Evolutionary conservation across 1,140 invertebrate species (phyloP), one percentile per base, ranked within the genome.

Genomic region (Chironomus tepperi): DNA sequence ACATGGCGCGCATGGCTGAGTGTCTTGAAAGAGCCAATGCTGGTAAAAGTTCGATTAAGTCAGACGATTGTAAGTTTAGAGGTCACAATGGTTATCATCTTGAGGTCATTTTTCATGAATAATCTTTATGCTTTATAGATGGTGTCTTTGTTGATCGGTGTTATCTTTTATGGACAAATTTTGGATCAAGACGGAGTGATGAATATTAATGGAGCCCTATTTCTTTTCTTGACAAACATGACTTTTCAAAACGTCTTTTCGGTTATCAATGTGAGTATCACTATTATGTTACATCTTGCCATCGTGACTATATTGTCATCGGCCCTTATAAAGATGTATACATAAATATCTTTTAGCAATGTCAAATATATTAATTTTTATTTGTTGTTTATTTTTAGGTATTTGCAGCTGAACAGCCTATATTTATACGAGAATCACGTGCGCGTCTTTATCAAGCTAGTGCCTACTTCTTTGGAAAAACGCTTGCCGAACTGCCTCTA

Each of bases 181-280:
- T 79, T 94, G 43, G 89, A 93, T 78, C 91, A 97, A 82, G 90
- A 94, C 77, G 94, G 94, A 5, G 91, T 97, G 0, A 93, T 94
- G 89, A 98, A 98, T 81, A 95, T 98, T 75, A 98, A 97, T 81
- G 97, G 97, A 73, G 93, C 92, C n/a, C 86, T 98, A 19, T 98
- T 97, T 80, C 88, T 98, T 74, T 91, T 96, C 79, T 85, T 98
- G 2, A 95, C 92, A 5, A 96, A 96, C 81, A 94, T 95, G 90
- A 98, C 93, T 7, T 97, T 96, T 82, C 93, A 93, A 80, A 97
- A 97, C 83, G 89, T 94, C 9, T 93, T 93, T 79, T 90, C 92
- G 70, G 94, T 96, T 18, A 90, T 96, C 73, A 93, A 91, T 82
- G 93, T 96, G 84, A 90, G 90, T 87, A 78, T 74, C 15, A 43